Percentiles rank a stretch among this genome's conserved stretches.
phyloP scores from a whole-genome alignment of 1,140 invertebrate species.

The Calycopis cecrops region DNA sequence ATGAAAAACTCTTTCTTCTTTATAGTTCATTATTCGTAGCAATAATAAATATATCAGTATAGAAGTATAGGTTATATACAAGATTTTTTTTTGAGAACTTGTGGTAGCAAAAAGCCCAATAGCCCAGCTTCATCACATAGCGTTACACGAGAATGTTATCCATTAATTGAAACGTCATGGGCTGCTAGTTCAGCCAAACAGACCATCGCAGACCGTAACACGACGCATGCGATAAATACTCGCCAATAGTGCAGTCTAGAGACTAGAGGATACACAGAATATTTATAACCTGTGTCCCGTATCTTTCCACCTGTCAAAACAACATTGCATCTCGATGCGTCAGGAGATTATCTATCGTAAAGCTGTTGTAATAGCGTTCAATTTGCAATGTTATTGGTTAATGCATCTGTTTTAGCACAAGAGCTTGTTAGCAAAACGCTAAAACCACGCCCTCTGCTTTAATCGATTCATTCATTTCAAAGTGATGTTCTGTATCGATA shows the following conservation, averaged over 20 bases:
- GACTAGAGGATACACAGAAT: neutral
- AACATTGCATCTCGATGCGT: conserved; percentile 12
- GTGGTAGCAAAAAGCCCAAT: too few relatives aligned
- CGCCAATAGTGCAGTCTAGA: neutral
- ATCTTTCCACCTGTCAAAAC: conserved; percentile 20
- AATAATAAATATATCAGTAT: too few relatives aligned
- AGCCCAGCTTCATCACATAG: neutral
- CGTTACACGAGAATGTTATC: neutral
- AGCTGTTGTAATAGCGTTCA: neutral
- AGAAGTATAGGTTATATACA: too few relatives aligned
- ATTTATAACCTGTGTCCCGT: conserved; percentile 8
- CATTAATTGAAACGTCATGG: conserved; percentile 4
- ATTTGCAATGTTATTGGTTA: neutral
- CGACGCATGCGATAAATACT: conserved; percentile 5
- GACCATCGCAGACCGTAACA: neutral
- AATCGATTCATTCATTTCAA: conserved; percentile 10
- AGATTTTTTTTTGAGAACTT: too few relatives aligned
- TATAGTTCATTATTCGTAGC: too few relatives aligned
- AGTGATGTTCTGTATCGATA: neutral
- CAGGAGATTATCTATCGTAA: conserved; percentile 7
- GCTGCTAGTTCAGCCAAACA: neutral
- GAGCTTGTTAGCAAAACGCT: conserved; percentile 15
- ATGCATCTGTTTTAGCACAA: conserved; percentile 15
- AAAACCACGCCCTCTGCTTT: conserved; percentile 10
- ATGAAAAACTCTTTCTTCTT: too few relatives aligned